Conservation (phyloP, 1,140 invertebrate genomes). For the Atta colombica region DNA sequence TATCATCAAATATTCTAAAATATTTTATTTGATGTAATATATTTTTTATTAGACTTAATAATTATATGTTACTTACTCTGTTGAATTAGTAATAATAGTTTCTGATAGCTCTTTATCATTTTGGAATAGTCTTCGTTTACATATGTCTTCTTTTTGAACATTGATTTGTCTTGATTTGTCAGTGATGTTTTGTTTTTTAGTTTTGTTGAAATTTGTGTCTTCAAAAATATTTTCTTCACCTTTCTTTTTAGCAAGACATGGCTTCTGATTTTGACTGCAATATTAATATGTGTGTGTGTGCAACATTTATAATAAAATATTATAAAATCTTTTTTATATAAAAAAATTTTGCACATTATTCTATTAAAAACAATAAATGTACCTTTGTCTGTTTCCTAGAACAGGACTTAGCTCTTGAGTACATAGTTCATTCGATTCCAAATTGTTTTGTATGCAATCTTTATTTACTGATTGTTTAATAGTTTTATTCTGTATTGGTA, state of each 20-base stretch:
- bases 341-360: background rate
- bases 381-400: background rate
- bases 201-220: background rate
- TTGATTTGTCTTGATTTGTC: background rate
- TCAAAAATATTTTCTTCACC: background rate
- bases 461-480: background rate
- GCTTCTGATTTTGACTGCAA: slow-evolving; percentile 16
- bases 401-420: slow-evolving; percentile 10
- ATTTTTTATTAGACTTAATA: background rate
- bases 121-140: slow-evolving; percentile 6
- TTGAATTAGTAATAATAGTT: background rate
- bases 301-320: background rate
- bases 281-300: background rate
- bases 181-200: background rate
- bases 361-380: background rate
- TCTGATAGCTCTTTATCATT: slow-evolving; percentile 12
- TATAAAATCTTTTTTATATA: slow-evolving; percentile 15
- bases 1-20: slow-evolving; percentile 18
- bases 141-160: slow-evolving; percentile 1
- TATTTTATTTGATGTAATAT: slow-evolving; percentile 4
- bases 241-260: background rate
- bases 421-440: background rate
- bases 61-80: slow-evolving; percentile 27
- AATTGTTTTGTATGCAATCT: background rate
- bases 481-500: background rate